Evolutionary conservation across 2,113 vertebrate species (phyloP).

Genomic region (Elachura formosa): DNA sequence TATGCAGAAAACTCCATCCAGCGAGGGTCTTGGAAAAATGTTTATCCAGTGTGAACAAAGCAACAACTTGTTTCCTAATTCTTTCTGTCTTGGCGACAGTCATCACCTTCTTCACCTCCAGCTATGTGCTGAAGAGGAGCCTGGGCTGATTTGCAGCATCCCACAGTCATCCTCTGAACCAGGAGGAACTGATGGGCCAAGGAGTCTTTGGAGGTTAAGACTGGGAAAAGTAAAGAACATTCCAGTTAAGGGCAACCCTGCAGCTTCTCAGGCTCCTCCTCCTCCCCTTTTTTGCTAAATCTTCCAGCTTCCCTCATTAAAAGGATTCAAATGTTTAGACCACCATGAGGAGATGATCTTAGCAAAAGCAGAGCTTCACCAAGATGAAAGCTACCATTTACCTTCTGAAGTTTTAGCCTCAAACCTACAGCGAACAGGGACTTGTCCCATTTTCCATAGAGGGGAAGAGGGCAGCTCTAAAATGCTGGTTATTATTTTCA

Average conservation of each 20-base stretch:
- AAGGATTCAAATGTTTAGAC: background rate
- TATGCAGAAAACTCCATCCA: background rate
- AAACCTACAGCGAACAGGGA: background rate
- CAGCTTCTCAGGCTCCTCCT: background rate
- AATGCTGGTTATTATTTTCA: background rate
- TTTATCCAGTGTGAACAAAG: background rate
- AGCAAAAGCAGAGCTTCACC: background rate
- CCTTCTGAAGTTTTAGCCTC: background rate
- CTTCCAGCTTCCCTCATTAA: background rate
- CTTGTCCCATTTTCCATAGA: background rate
- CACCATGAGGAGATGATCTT: background rate
- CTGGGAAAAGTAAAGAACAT: background rate
- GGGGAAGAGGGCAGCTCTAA: background rate
- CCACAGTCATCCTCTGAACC: slow-evolving; percentile 39
- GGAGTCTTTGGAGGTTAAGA: background rate
- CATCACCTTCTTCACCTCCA: slow-evolving; percentile 42
- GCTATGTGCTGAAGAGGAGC: slow-evolving; percentile 33
- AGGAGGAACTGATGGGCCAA: background rate
- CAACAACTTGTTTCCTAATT: background rate
- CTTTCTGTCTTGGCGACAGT: background rate
- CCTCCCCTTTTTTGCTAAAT: background rate
- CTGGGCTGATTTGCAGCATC: slow-evolving; percentile 9
- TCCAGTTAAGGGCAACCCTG: background rate
- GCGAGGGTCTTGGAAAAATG: background rate
- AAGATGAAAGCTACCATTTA: background rate